A percentile compares a stretch with the other conserved stretches of the same genome.
phyloP scores from a whole-genome alignment of 2,113 vertebrate species.

The Caranx ignobilis region DNA sequence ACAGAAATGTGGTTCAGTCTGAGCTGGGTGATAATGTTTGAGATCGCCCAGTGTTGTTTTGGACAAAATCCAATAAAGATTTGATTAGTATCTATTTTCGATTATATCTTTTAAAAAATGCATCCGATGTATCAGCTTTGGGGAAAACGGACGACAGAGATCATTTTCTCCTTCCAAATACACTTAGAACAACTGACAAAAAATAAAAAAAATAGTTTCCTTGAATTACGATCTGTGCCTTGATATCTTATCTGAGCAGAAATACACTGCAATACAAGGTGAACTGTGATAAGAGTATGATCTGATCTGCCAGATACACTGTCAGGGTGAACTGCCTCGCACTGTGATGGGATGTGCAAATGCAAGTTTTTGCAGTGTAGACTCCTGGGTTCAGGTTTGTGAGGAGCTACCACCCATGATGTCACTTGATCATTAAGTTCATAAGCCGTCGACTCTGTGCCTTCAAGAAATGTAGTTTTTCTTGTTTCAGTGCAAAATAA shows the following conservation, averaged over 20 bases:
- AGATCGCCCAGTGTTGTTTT: background rate
- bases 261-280: background rate
- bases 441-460: background rate
- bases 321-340: conserved; percentile 10
- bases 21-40: background rate
- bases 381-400: background rate
- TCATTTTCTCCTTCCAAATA: background rate
- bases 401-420: background rate
- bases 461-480: background rate
- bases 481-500: background rate
- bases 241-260: conserved; percentile 31
- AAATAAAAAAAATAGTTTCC: background rate
- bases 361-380: conserved; percentile 11
- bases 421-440: background rate
- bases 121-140: background rate
- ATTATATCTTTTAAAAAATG: background rate
- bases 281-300: conserved; percentile 19
- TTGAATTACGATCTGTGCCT: conserved; percentile 3
- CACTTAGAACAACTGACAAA: conserved; percentile 1
- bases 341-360: conserved; percentile 19
- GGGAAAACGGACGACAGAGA: background rate
- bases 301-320: conserved; percentile 27
- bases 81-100: background rate
- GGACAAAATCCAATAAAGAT: conserved; percentile 2
- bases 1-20: background rate